A percentile compares a stretch with the other conserved stretches of the same genome.
Conservation (phyloP, 2,797 vertebrate genomes). For the Etheostoma perlongum region DNA sequence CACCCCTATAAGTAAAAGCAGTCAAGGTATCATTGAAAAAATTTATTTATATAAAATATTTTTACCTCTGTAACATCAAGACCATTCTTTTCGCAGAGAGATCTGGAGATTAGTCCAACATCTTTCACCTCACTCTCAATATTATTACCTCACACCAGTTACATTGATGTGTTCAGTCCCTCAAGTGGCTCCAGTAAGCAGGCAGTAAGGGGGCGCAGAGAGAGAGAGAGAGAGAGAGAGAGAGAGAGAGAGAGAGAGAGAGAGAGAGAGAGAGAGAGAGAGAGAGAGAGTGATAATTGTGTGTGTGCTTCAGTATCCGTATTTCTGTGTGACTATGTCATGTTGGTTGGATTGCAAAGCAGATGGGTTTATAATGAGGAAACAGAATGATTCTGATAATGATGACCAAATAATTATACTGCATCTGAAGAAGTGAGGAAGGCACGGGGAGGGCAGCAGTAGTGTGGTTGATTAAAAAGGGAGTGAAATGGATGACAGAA, state of each 20-base stretch:
- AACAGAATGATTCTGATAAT: conserved; percentile 72
- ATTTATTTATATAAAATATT: too few relatives aligned
- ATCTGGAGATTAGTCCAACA: conserved; percentile 57
- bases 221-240: conserved; percentile 3
- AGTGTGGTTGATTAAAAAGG: conserved; percentile 35
- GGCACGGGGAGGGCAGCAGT: conserved; percentile 1
- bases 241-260: conserved; percentile 1
- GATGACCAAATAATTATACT: conserved; percentile 73
- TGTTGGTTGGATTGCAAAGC: conserved; percentile 57
- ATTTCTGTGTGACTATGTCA: conserved; percentile 43
- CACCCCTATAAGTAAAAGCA: background rate
- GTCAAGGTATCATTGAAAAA: background rate
- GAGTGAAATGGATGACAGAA: conserved; percentile 30
- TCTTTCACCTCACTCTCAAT: conserved; percentile 55
- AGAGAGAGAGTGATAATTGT: background rate
- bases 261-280: background rate
- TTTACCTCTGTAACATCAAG: background rate
- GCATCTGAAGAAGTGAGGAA: conserved; percentile 53
- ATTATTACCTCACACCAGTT: conserved; percentile 67
- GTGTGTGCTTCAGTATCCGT: conserved; percentile 22
- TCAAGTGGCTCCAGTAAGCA: conserved; percentile 61
- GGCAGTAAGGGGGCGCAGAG: conserved; percentile 41
- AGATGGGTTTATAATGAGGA: conserved; percentile 74
- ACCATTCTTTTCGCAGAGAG: conserved; percentile 21
- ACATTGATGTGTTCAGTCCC: conserved; percentile 58